Evolutionary conservation across 92 coral and sea anemone genomes (phyloP).

Genomic region (Palythoa heliodiscus): DNA sequence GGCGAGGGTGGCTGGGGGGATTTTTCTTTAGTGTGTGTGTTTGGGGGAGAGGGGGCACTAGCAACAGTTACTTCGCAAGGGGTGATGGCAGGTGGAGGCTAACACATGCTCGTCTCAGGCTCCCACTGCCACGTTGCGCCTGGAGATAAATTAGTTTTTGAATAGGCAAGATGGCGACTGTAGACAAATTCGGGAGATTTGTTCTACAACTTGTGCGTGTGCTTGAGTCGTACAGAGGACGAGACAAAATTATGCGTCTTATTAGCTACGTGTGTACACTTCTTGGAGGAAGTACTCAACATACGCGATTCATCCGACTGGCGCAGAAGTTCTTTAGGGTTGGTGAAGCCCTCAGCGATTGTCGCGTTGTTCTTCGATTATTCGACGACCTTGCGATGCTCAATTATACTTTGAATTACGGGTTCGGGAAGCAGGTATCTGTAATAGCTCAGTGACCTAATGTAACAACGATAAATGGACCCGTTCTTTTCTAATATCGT

Average conservation of each 20-base stretch:
- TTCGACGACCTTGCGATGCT: slow-evolving; percentile 87
- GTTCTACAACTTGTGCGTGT: slow-evolving; percentile 41
- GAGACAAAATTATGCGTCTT: slow-evolving; percentile 76
- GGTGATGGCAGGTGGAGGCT: too few relatives aligned
- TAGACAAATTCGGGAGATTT: neutral
- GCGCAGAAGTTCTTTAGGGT: slow-evolving; percentile 62
- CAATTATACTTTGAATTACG: slow-evolving; percentile 56
- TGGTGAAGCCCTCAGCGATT: slow-evolving; percentile 66
- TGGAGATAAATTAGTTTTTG: neutral
- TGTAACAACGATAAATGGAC: neutral
- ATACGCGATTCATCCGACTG: slow-evolving; percentile 24
- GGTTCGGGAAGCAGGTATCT: slow-evolving; percentile 77
- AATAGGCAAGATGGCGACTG: slow-evolving; percentile 23
- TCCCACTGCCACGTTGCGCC: neutral
- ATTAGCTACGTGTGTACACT: slow-evolving; percentile 61
- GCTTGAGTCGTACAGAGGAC: slow-evolving; percentile 81
- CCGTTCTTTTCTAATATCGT: neutral
- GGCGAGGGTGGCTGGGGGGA: too few relatives aligned
- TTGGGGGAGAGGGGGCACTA: too few relatives aligned
- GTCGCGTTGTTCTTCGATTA: slow-evolving; percentile 73
- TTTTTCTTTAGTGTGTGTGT: too few relatives aligned
- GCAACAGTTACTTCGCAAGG: too few relatives aligned
- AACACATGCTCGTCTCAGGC: neutral
- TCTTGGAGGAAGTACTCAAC: slow-evolving; percentile 55
- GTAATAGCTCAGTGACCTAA: neutral